Conservation (phyloP, 2,888 invertebrate species). For the Tetragonisca angustula region DNA sequence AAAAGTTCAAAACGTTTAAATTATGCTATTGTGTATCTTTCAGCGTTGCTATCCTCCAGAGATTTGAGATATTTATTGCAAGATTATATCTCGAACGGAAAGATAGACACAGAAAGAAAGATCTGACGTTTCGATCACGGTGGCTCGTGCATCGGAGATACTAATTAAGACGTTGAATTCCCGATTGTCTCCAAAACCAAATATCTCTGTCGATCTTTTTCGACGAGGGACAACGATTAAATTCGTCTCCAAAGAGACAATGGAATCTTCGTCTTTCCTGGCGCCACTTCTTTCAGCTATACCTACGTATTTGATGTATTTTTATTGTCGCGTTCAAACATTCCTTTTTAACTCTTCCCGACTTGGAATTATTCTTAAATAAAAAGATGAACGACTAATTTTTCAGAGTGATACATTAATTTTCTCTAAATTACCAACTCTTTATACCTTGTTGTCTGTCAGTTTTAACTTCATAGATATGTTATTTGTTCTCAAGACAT, state of each 20-base stretch:
- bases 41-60: too few species aligned
- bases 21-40: too few species aligned
- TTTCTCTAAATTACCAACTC: background rate
- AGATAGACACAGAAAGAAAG: slow-evolving; percentile 18
- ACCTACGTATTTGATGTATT: slow-evolving; percentile 18
- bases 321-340: slow-evolving; percentile 10
- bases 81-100: slow-evolving; percentile 43
- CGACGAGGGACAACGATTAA: slow-evolving; percentile 53
- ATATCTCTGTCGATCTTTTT: slow-evolving; percentile 72
- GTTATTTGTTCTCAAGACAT: background rate
- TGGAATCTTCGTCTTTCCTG: slow-evolving; percentile 56
- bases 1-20: too few species aligned
- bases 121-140: slow-evolving; percentile 56
- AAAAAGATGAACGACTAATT: background rate
- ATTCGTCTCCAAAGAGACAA: slow-evolving; percentile 57
- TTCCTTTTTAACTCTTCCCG: background rate
- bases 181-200: slow-evolving; percentile 78
- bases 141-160: slow-evolving; percentile 67
- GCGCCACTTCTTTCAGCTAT: slow-evolving; percentile 55
- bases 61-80: slow-evolving; percentile 10
- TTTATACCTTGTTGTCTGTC: background rate
- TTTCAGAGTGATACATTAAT: background rate
- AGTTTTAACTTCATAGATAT: background rate
- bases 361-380: background rate
- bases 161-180: slow-evolving; percentile 80